Percentiles rank a stretch among this genome's conserved stretches.
These are phyloP conservation scores for Drepanosiphum platanoidis DNA, from an alignment of 2,888 invertebrate species.

Conservation along the genomic window DNA sequence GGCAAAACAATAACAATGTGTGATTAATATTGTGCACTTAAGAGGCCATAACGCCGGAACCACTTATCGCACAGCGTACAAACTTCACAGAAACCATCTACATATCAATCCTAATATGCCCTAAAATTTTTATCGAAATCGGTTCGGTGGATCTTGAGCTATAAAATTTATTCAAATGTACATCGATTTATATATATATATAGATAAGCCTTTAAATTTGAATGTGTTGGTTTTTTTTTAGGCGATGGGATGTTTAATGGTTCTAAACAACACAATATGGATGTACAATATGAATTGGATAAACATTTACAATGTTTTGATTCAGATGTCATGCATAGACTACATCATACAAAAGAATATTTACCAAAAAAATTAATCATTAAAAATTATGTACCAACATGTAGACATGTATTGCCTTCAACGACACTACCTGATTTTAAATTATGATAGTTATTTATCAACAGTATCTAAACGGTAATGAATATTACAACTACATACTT, in stretches of 20 bases:
- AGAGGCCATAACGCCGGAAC: too few species aligned
- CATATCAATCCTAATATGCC: too few species aligned
- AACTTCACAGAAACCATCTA: too few species aligned
- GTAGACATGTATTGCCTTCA: constrained; percentile 37
- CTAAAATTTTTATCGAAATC: too few species aligned
- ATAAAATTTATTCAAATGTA: background rate
- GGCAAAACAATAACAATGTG: too few species aligned
- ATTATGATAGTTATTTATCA: constrained; percentile 27
- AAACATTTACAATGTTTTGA: constrained; percentile 49
- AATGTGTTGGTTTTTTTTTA: background rate
- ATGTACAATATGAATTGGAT: constrained; percentile 44
- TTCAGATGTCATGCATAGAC: constrained; percentile 48
- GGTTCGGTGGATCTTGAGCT: too few species aligned
- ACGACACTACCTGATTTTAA: background rate
- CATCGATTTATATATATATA: background rate
- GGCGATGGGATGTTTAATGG: constrained; percentile 37
- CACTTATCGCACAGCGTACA: too few species aligned
- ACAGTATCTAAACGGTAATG: background rate
- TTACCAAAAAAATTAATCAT: constrained; percentile 53
- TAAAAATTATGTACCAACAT: constrained; percentile 49
- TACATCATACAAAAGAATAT: constrained; percentile 48
- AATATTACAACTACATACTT: background rate
- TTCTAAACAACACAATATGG: constrained; percentile 9
- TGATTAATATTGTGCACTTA: too few species aligned
- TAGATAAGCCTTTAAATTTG: background rate